Conservation (phyloP, 2,888 invertebrate species). For the Andrena camellia region DNA sequence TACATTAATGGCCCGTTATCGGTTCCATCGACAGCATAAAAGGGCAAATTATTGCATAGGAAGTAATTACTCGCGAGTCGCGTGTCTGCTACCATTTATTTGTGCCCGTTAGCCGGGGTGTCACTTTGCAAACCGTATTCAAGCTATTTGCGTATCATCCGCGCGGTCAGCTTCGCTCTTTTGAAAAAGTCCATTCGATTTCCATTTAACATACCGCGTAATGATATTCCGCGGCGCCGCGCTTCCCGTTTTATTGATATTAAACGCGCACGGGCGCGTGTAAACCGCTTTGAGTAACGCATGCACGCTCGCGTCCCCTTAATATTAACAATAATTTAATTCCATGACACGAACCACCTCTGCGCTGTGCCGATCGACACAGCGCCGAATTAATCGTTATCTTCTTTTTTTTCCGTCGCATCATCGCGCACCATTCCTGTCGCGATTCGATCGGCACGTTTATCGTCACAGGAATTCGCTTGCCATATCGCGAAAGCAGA, state of each 20-base stretch:
- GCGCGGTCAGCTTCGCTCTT: neutral
- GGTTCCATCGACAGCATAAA: constrained; percentile 16
- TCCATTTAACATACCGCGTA: constrained; percentile 32
- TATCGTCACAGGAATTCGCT: too few species aligned
- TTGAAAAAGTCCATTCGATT: constrained; percentile 36
- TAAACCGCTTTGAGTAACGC: constrained; percentile 35
- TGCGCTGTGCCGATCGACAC: neutral
- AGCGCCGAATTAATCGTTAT: neutral
- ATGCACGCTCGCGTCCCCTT: neutral
- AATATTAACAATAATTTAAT: constrained; percentile 49
- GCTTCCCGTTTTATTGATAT: constrained; percentile 45
- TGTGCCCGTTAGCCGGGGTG: constrained; percentile 3
- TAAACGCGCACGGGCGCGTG: constrained; percentile 20
- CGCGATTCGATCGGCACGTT: too few species aligned
- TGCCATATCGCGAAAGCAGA: too few species aligned
- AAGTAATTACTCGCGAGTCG: constrained; percentile 33
- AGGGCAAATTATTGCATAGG: constrained; percentile 26
- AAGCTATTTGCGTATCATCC: constrained; percentile 8
- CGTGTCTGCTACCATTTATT: neutral
- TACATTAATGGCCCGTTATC: constrained; percentile 2
- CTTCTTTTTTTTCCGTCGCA: too few species aligned
- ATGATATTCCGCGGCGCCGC: neutral
- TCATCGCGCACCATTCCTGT: too few species aligned
- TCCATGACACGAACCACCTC: neutral
- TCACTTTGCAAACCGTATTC: constrained; percentile 1